A percentile compares a stretch with the other conserved stretches of the same genome.
Evolutionary conservation across 2,888 invertebrate genomes (phyloP).

Genomic region (Petrophora chlorosata): DNA sequence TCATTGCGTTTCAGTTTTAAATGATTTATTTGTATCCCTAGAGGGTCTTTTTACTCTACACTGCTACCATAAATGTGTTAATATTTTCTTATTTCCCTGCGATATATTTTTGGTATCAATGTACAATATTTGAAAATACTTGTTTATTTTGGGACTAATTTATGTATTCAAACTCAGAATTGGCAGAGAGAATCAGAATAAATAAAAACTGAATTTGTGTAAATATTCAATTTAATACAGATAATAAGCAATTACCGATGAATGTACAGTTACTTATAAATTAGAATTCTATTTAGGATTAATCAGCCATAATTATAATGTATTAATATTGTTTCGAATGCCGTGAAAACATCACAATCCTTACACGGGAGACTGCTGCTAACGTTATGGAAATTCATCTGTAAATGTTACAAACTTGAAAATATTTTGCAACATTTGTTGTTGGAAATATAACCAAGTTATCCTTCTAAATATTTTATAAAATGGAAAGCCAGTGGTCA

Average conservation of each 20-base stretch:
- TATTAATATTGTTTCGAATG: constrained; percentile 48
- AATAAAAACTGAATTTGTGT: constrained; percentile 48
- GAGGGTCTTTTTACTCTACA: no score
- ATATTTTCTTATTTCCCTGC: no score
- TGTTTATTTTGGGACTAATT: no score
- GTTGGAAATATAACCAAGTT: constrained; percentile 45
- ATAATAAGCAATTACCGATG: constrained; percentile 59
- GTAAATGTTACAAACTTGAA: constrained; percentile 1
- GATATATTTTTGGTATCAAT: no score
- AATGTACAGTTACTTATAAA: constrained; percentile 73
- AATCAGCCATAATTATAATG: constrained; percentile 70
- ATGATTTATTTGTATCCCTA: no score
- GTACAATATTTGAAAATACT: no score
- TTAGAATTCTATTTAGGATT: constrained; percentile 62
- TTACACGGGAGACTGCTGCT: constrained; percentile 61
- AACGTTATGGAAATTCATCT: constrained; percentile 51
- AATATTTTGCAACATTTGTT: constrained; percentile 11
- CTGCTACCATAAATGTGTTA: no score
- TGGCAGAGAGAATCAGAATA: constrained; percentile 34
- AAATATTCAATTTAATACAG: constrained; percentile 67
- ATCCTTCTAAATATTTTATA: constrained; percentile 66
- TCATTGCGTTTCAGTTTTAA: no score
- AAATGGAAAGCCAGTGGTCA: constrained; percentile 66
- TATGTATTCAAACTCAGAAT: no score
- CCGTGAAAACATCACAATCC: constrained; percentile 67